These are phyloP conservation scores for Heliocidaris tuberculata DNA, from an alignment of 35 echinoderm and acorn worm genomes.

Conservation along the genomic window DNA sequence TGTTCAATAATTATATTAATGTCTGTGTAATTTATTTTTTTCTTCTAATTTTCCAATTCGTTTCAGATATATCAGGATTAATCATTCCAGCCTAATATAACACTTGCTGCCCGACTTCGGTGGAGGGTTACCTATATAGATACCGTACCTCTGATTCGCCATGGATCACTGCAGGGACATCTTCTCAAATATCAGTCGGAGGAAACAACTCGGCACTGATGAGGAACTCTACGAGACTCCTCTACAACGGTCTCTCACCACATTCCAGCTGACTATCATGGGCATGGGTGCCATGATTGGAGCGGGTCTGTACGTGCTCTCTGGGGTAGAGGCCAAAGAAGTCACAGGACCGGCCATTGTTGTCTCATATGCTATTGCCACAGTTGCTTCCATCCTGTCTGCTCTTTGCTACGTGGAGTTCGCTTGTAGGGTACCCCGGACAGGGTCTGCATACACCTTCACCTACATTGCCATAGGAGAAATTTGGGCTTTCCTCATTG, in stretches of 20 bases:
- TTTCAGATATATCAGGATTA: too few species aligned
- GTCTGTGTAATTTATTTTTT: too few species aligned
- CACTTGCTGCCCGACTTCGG: neutral
- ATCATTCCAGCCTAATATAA: too few species aligned
- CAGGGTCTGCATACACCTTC: constrained; percentile 63
- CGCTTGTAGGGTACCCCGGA: constrained; percentile 39
- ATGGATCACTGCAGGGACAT: constrained; percentile 26
- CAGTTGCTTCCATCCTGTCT: constrained; percentile 50
- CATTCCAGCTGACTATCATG: constrained; percentile 51
- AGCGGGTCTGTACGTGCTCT: constrained; percentile 51
- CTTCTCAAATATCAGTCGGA: neutral
- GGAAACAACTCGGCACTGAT: neutral
- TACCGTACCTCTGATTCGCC: neutral
- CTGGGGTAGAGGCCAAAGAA: constrained; percentile 57
- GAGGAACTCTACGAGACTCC: constrained; percentile 18
- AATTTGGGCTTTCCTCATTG: constrained; percentile 58
- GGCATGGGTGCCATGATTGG: constrained; percentile 55
- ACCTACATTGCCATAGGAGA: constrained; percentile 60
- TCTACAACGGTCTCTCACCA: constrained; percentile 43
- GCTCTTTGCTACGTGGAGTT: constrained; percentile 64
- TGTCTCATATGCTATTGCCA: constrained; percentile 43
- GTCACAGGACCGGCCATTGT: constrained; percentile 59
- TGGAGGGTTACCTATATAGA: neutral
- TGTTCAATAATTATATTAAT: too few species aligned
- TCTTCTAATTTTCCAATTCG: too few species aligned